These are phyloP conservation scores for Drosophila affinis DNA, from an alignment of 2,888 invertebrate genomes.

Conservation along the genomic window DNA sequence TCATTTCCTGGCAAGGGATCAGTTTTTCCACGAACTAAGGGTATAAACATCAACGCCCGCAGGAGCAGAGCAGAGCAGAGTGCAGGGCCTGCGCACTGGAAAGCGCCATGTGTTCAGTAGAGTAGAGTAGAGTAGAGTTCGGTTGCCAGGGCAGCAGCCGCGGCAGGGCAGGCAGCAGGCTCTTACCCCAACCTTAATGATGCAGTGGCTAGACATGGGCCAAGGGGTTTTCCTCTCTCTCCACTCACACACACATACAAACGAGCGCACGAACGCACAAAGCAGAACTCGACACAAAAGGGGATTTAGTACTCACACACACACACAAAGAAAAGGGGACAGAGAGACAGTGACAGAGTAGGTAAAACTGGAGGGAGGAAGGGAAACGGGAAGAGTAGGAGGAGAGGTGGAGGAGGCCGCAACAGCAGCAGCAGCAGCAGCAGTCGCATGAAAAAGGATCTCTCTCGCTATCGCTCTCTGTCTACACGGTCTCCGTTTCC, in stretches of 20 bases:
- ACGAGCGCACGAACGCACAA: slow-evolving; percentile 22
- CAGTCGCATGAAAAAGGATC: slow-evolving; percentile 66
- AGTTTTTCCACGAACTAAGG: slow-evolving; percentile 57
- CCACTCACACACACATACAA: slow-evolving; percentile 19
- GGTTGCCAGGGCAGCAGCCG: slow-evolving; percentile 16
- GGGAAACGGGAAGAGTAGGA: slow-evolving; percentile 8
- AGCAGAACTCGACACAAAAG: slow-evolving; percentile 43
- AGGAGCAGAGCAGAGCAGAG: slow-evolving; percentile 36
- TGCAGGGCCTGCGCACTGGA: slow-evolving; percentile 63
- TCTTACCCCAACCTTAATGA: slow-evolving; percentile 64
- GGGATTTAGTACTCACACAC: slow-evolving; percentile 53
- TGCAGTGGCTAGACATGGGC: slow-evolving; percentile 58
- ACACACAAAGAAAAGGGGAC: slow-evolving; percentile 13
- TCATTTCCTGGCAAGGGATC: slow-evolving; percentile 59
- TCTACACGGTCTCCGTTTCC: slow-evolving; percentile 23
- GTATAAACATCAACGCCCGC: slow-evolving; percentile 37
- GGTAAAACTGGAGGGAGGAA: slow-evolving; percentile 64
- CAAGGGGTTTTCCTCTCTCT: slow-evolving; percentile 65
- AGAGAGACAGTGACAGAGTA: slow-evolving; percentile 39
- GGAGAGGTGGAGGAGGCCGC: not conserved
- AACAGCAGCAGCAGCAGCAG: slow-evolving; percentile 3
- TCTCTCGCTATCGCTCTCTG: slow-evolving; percentile 70
- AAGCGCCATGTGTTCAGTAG: slow-evolving; percentile 57
- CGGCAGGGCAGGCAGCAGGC: slow-evolving; percentile 17
- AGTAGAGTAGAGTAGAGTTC: not conserved